These are phyloP conservation scores for Idaea straminata DNA, from an alignment of 2,888 invertebrate species.

Conservation along the genomic window DNA sequence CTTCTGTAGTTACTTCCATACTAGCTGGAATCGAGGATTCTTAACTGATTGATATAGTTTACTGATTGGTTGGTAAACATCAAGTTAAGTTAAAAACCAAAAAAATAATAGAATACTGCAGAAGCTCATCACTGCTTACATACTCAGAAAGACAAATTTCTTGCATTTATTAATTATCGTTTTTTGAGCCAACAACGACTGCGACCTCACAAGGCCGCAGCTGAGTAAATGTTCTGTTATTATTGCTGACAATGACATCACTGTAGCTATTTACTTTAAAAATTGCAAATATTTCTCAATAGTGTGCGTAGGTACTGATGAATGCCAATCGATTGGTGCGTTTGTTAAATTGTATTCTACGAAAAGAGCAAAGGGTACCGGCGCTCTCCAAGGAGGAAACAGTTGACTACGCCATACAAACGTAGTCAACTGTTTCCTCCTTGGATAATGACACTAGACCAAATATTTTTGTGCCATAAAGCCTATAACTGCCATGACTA, in stretches of 20 bases:
- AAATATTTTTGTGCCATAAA: too few species aligned
- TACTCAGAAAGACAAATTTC: background rate
- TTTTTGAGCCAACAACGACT: conserved; percentile 43
- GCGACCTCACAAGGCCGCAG: conserved; percentile 73
- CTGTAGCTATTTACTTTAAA: conserved; percentile 37
- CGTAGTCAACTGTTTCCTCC: too few species aligned
- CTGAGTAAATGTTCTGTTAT: conserved; percentile 66
- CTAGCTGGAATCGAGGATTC: too few species aligned
- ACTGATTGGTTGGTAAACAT: too few species aligned
- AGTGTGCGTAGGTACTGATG: background rate
- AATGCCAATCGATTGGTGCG: background rate
- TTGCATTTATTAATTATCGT: conserved; percentile 14
- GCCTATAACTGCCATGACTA: too few species aligned
- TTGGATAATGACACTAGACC: too few species aligned
- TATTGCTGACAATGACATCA: conserved; percentile 66
- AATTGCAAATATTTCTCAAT: conserved; percentile 21
- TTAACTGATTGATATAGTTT: too few species aligned
- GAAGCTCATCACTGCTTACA: background rate
- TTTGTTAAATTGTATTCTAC: conserved; percentile 3
- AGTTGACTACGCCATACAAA: too few species aligned
- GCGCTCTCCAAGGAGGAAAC: too few species aligned
- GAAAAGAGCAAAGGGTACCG: background rate
- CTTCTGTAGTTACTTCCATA: too few species aligned
- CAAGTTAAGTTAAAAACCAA: too few species aligned
- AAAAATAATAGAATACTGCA: too few species aligned